Evolutionary conservation across 2,113 vertebrate species (phyloP).

Genomic region (Psammodynastes pulverulentus): DNA sequence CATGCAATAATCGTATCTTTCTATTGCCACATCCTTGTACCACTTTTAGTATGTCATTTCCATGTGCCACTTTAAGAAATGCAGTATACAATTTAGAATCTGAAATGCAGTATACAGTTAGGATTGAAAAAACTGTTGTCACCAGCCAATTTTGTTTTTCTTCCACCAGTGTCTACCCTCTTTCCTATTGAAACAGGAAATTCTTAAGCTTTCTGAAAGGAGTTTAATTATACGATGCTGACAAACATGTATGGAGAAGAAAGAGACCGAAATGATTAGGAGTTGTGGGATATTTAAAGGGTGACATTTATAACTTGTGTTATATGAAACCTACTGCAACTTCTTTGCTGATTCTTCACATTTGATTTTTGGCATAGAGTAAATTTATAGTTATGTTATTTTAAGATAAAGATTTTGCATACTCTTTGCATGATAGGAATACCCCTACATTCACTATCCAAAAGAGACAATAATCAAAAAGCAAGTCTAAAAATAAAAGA

Average conservation of each 20-base stretch:
- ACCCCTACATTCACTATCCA: neutral
- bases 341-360: neutral
- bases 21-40: constrained; percentile 46
- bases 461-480: neutral
- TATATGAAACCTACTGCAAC: neutral
- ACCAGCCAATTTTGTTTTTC: constrained; percentile 70
- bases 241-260: neutral
- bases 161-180: constrained; percentile 57
- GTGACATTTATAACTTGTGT: neutral
- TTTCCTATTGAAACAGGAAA: constrained; percentile 67
- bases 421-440: constrained; percentile 8
- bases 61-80: constrained; percentile 53
- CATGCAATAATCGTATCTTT: constrained; percentile 54
- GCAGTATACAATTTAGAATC: constrained; percentile 40
- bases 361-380: neutral
- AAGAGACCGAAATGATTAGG: constrained; percentile 23
- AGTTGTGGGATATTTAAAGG: constrained; percentile 11
- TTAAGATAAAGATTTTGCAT: neutral
- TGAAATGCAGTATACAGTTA: constrained; percentile 51
- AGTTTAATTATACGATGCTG: constrained; percentile 68
- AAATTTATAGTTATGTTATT: neutral
- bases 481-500: neutral
- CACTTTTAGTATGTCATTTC: constrained; percentile 51
- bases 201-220: constrained; percentile 67
- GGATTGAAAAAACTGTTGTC: constrained; percentile 59